Evolutionary conservation across 2,797 vertebrate species (phyloP), one percentile per base, ranked within the genome.

Genomic region (Limnodromus scolopaceus): DNA sequence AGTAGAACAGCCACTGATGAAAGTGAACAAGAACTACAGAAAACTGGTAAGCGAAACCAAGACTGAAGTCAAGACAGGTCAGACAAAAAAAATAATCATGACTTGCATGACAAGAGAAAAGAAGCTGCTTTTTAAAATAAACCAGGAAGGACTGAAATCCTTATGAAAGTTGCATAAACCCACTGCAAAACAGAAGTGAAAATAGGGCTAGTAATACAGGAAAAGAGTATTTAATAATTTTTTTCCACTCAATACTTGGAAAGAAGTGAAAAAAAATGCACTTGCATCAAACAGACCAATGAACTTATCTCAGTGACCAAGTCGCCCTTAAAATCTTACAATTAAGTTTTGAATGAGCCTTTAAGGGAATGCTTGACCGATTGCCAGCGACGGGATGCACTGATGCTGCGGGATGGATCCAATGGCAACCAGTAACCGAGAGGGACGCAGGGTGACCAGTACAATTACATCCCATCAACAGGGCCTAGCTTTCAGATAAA

Each of bases 291-390:
- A 32, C 24, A 51, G 36, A n/a, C 32, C 66, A 49, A 39, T 36
- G 10, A 83, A 45, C 53, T 71, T 53, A 53, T 4, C 19, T 57
- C 30, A 57, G 46, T 5, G 10, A 38, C 27, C 24, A 88, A 64
- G 9, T 49, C 23, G 57, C 53, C 6, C 39, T 32, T 38, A 30
- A 65, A 80, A 38, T 6, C 61, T 64, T 45, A 10, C n/a, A 68
- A 7, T 9, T 22, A 43, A 39, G 48, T 54, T 69, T 66, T 39
- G 22, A 36, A 23, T 0, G 0, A 64, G 22, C 32, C 25, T 49
- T 77, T 45, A 16, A 55, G 60, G 57, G 60, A 79, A 72, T 1
- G 11, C 24, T 36, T 51, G 32, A 72, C 28, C 63, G 20, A 13
- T 39, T 22, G 15, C 19, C n/a, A 78, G 3, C 3, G 8, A 6